A percentile compares a stretch with the other conserved stretches of the same genome.
Evolutionary conservation across 1,140 invertebrate species (phyloP).

Genomic region (Zophobas morio): DNA sequence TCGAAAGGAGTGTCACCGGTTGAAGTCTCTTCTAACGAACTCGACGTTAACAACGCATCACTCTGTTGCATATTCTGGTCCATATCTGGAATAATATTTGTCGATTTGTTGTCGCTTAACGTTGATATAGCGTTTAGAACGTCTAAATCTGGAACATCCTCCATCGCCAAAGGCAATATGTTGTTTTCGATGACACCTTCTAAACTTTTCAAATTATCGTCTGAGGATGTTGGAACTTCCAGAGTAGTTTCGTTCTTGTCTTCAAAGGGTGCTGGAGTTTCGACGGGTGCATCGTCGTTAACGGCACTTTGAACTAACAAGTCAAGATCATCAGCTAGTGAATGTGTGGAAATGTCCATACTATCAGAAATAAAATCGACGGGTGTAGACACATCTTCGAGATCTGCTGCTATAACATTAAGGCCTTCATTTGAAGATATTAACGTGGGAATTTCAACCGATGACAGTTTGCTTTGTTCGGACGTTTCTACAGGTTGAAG

Average conservation of each 20-base stretch:
- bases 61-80: background rate
- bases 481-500: too few species aligned
- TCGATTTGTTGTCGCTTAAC: constrained; percentile 4
- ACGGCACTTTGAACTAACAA: background rate
- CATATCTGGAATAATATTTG: constrained; percentile 5
- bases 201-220: background rate
- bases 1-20: background rate
- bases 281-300: background rate
- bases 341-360: background rate
- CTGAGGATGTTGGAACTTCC: constrained; percentile 2
- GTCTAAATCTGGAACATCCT: constrained; percentile 16
- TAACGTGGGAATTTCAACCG: too few species aligned
- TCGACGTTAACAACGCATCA: background rate
- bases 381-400: background rate
- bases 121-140: constrained; percentile 18
- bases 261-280: background rate
- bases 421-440: too few species aligned
- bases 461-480: too few species aligned
- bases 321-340: constrained; percentile 1
- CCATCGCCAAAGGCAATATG: background rate
- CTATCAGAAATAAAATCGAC: background rate
- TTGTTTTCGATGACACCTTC: background rate
- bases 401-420: background rate
- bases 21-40: background rate
- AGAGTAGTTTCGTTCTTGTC: background rate